Base-by-base conservation (phyloP, 2,888 invertebrate species). In the Cosmia trapezina region DNA sequence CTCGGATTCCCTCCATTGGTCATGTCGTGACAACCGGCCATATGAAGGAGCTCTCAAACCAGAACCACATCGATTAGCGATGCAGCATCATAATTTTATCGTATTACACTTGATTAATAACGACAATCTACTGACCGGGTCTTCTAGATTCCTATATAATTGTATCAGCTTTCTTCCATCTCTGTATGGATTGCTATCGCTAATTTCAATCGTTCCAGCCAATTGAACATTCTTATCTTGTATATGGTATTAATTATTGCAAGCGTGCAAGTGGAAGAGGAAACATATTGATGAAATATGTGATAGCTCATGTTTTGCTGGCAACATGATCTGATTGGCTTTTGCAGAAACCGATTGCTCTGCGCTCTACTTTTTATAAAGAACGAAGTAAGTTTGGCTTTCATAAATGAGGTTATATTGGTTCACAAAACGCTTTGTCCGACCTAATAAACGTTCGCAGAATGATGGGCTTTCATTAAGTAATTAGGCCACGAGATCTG, bases 131-230 rank as follows among this genome's bases (percentile, higher is more conserved):
- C 87, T 93, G 91, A 93, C 92, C 92, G 87, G 91, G 90, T 92
- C 93, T 88, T 93, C 91, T 93, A 91, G 91, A 93, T 94, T 91
- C 93, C 90, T 88, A 84, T 90, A 87, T 92, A 93, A 94, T 93
- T 92, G 92, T 92, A 93, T 91, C 92, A 87, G 91, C 90, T 93
- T 91, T 91, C 91, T 92, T 90, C 86, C 86, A 89, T 90, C 91
- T 91, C 90, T 91, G 83, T 84, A 85, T 74, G 76, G 81, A 78
- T 84, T 84, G 81, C 87, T 90, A 91, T 91, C 89, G 81, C 81
- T 84, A 86, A 88, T 86, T 88, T 89, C 78, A 86, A 89, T 90
- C 87, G 74, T 87, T 86, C 79, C 78, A 88, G 79, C 71, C 84
- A 76, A 86, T 87, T 86, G 83, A 83, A 78, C 87, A 86, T 86